Base-by-base conservation (phyloP, 1,140 invertebrate genomes). In the Telenomus remus region DNA sequence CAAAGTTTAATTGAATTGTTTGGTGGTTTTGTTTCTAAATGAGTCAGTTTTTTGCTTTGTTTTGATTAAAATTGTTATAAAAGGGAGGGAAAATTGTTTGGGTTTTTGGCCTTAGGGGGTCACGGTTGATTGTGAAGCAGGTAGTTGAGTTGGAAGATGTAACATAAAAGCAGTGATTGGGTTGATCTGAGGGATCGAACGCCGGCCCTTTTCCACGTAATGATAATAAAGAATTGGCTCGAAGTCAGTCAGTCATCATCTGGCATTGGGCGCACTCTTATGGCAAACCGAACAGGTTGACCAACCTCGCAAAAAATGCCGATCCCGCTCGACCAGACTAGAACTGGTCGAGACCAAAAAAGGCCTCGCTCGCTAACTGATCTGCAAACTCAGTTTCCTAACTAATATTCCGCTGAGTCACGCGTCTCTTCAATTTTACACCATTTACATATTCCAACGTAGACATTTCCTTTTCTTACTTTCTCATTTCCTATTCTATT, bases 271-370 rank as follows among this genome's bases (percentile, higher is more conserved):
- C 46, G 46, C 49, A 65, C 56, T 48, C 50, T 27, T 57, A 59
- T 56, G 65, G 74, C 51, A 75, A 73, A 74, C 78, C 74, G 68
- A 77, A 77, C 66, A 61, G 65, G 74, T 79, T 75, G 76, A 70
- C 63, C 71, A 71, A 76, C 65, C 68, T 76, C 51, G 76, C 69
- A 81, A 81, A 82, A 27, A 81, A 66, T 81, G 80, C 69, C 79
- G 64, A 65, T 79, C 61, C 50, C 69, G 76, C 54, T 51, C 39
- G 55, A 80, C 80, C 76, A 70, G 81, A 75, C 74, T 19, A 60
- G 47, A 61, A 61, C 47, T 13, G 59, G 42, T 63, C 39, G 43
- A 9, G 6, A 19, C 27, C 47, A 49, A 49, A 49, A 49, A 49
- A 49, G 47, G 47, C 47, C n/a, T 34, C 19, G 33, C 19, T 49